phyloP scores from a whole-genome alignment of 1,140 invertebrate species.

The Heliconius eleuchia region DNA sequence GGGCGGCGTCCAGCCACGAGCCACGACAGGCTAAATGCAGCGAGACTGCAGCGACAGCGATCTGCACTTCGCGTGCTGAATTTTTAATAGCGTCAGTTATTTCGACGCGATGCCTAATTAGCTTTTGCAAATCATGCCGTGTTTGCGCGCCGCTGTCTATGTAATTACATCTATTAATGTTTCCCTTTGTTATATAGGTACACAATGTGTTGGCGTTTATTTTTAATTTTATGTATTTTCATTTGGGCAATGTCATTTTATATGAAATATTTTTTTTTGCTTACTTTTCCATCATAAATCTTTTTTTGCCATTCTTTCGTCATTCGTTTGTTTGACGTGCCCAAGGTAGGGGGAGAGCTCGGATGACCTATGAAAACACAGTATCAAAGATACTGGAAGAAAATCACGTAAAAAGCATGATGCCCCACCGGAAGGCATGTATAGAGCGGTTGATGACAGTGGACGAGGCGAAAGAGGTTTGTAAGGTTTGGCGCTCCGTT shows the following conservation, averaged over 20 bases:
- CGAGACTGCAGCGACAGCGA: constrained; percentile 66
- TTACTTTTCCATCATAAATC: background rate
- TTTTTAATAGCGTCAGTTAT: constrained; percentile 71
- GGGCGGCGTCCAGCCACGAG: constrained; percentile 30
- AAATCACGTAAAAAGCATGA: no score
- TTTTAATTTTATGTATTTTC: background rate
- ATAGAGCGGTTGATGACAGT: no score
- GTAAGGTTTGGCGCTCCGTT: no score
- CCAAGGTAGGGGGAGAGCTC: no score
- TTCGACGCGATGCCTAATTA: constrained; percentile 65
- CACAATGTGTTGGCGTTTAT: background rate
- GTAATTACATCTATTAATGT: constrained; percentile 18
- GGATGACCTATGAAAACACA: no score
- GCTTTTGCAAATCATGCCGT: constrained; percentile 50
- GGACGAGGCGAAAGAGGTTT: no score
- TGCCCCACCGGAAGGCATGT: no score
- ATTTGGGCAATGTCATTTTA: background rate
- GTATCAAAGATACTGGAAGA: no score
- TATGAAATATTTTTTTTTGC: background rate
- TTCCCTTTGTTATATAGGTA: background rate
- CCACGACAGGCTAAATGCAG: constrained; percentile 62
- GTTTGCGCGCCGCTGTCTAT: constrained; percentile 17
- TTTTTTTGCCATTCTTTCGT: no score
- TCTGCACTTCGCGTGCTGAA: constrained; percentile 72
- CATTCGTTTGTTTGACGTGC: no score